Conservation (phyloP, 2,797 vertebrate species). For the Poeciliopsis paucimaculata region DNA sequence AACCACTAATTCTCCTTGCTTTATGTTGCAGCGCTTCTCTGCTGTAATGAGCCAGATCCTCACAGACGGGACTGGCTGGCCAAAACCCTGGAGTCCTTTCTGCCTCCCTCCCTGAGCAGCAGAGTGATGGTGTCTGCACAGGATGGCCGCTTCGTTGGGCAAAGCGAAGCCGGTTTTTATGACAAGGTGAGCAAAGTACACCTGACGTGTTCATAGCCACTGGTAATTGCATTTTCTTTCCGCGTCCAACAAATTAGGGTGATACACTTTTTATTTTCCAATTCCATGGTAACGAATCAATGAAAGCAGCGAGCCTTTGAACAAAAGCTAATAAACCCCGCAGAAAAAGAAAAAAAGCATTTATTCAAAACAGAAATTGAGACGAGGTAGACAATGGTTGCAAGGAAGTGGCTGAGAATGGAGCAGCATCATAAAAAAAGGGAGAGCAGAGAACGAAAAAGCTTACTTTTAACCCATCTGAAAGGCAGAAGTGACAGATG, state of each 20-base stretch:
- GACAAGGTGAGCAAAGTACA: conserved; percentile 77
- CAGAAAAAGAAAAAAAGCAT: conserved; percentile 31
- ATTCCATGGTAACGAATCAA: conserved; percentile 30
- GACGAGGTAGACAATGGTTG: conserved; percentile 26
- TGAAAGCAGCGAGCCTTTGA: conserved; percentile 54
- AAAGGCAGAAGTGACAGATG: conserved; percentile 6
- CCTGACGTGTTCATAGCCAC: conserved; percentile 21
- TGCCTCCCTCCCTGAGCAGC: conserved; percentile 80
- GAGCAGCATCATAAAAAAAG: conserved; percentile 22
- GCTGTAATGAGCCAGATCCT: conserved; percentile 90
- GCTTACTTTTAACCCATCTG: conserved; percentile 1
- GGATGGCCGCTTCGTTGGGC: conserved; percentile 88
- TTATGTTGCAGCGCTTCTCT: conserved; percentile 82
- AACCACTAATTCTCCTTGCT: conserved; percentile 19
- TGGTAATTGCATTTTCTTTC: conserved; percentile 20
- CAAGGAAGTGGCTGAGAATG: conserved; percentile 42
- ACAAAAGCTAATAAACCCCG: conserved; percentile 42
- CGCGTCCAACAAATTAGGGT: conserved; percentile 36
- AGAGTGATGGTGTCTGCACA: conserved; percentile 80
- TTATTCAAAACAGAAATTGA: conserved; percentile 40
- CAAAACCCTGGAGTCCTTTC: conserved; percentile 92
- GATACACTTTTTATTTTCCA: conserved; percentile 29
- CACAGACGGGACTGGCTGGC: conserved; percentile 86
- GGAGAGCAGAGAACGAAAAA: conserved; percentile 27
- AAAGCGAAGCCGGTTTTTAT: conserved; percentile 60